Evolutionary conservation across 1,140 invertebrate genomes (phyloP).

Genomic region (Rhopalosiphum maidis): DNA sequence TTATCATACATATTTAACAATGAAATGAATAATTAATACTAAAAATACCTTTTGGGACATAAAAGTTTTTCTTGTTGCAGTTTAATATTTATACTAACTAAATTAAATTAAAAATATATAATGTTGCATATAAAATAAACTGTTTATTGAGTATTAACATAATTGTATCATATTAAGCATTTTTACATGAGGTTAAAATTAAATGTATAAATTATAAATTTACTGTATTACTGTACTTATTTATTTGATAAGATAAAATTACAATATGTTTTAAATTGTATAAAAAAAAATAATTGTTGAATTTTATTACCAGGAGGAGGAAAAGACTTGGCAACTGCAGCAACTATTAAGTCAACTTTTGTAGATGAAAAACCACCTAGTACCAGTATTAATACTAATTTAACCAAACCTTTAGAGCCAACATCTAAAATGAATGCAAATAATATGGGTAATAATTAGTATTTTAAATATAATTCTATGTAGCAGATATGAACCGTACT

Average conservation of each 20-base stretch:
- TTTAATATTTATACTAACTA: not conserved
- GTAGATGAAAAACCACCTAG: constrained; percentile 21
- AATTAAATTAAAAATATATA: too few species aligned
- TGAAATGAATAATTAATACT: too few species aligned
- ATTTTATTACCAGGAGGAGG: constrained; percentile 72
- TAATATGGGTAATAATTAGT: constrained; percentile 36
- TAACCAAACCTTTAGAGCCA: constrained; percentile 17
- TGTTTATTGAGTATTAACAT: too few species aligned
- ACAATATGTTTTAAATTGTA: not conserved
- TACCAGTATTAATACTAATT: constrained; percentile 45
- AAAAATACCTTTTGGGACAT: too few species aligned
- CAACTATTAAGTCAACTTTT: constrained; percentile 63
- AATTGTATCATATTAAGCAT: too few species aligned
- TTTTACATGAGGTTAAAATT: too few species aligned
- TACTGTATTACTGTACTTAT: not conserved
- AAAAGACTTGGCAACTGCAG: constrained; percentile 78
- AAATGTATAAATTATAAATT: not conserved
- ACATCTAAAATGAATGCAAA: constrained; percentile 37
- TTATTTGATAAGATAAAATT: not conserved
- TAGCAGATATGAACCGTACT: not conserved
- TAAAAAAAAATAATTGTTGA: not conserved
- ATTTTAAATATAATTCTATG: not conserved
- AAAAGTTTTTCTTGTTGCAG: not conserved
- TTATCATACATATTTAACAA: too few species aligned
- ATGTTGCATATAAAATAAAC: too few species aligned